Percentiles rank a stretch among this genome's conserved stretches.
phyloP scores from a whole-genome alignment of 2,888 invertebrate genomes.

The Patella pellucida region DNA sequence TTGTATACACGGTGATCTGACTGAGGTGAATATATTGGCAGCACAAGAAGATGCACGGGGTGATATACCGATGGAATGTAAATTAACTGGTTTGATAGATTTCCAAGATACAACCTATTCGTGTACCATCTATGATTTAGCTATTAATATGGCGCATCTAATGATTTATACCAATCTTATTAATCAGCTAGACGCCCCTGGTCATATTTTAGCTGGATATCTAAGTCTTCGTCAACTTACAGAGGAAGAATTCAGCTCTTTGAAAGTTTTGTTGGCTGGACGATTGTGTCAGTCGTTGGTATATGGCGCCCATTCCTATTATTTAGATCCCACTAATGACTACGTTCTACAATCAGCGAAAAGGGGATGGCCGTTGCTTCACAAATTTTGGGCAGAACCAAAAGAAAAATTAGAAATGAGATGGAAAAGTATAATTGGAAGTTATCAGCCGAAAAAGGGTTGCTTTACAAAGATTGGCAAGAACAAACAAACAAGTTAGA shows the following conservation, averaged over 20 bases:
- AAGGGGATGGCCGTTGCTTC: slow-evolving; percentile 61
- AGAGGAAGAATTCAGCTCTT: slow-evolving; percentile 77
- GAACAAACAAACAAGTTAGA: too few species aligned
- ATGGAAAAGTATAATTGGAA: slow-evolving; percentile 34
- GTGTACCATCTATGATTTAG: slow-evolving; percentile 84
- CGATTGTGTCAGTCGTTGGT: slow-evolving; percentile 87
- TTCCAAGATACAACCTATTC: slow-evolving; percentile 85
- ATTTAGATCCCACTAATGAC: slow-evolving; percentile 82
- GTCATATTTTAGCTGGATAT: slow-evolving; percentile 84
- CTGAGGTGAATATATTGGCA: slow-evolving; percentile 89
- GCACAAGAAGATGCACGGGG: slow-evolving; percentile 63
- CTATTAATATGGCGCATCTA: slow-evolving; percentile 85
- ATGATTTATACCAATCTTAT: slow-evolving; percentile 79
- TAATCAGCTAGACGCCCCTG: slow-evolving; percentile 59
- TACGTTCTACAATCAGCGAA: slow-evolving; percentile 81
- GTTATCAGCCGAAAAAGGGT: neutral
- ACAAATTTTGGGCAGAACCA: slow-evolving; percentile 46
- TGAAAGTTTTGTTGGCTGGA: slow-evolving; percentile 82
- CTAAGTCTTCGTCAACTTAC: slow-evolving; percentile 76
- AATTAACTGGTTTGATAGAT: slow-evolving; percentile 83
- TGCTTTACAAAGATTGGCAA: too few species aligned
- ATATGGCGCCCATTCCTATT: slow-evolving; percentile 82
- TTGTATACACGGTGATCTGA: slow-evolving; percentile 90
- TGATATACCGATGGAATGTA: slow-evolving; percentile 49
- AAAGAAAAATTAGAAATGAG: slow-evolving; percentile 28